Evolutionary conservation across 2,113 vertebrate genomes (phyloP).

Genomic region (Isichthys henryi): DNA sequence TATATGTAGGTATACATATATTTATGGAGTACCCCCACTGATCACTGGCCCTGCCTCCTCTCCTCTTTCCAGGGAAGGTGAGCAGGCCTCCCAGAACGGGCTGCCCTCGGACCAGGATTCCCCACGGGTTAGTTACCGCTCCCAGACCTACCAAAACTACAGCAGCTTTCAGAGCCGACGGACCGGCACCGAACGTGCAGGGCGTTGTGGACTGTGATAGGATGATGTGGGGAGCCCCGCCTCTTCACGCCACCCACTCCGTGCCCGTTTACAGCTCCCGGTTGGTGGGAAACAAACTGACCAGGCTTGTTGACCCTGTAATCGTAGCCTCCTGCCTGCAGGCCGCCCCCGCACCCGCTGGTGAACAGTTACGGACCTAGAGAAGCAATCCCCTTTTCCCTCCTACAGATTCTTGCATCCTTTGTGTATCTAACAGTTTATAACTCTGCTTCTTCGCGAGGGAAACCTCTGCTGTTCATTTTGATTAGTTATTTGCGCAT

Average conservation of each 20-base stretch:
- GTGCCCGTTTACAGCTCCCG: not conserved
- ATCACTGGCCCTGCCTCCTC: not conserved
- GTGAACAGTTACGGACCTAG: not conserved
- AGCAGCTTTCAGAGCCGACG: constrained; percentile 87
- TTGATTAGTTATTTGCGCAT: not conserved
- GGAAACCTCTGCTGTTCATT: not conserved
- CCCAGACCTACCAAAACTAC: constrained; percentile 94
- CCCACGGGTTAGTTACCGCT: constrained; percentile 98
- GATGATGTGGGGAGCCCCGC: not conserved
- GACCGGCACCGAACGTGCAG: constrained; percentile 63
- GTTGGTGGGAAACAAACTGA: not conserved
- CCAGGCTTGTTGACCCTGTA: not conserved
- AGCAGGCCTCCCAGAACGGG: constrained; percentile 81
- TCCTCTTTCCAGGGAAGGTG: constrained; percentile 56
- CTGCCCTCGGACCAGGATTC: constrained; percentile 88
- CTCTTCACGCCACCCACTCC: not conserved
- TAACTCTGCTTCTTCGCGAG: not conserved
- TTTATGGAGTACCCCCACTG: not conserved
- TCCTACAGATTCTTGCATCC: not conserved
- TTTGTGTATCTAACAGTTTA: not conserved
- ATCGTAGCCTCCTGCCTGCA: not conserved
- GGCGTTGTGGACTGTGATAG: constrained; percentile 64
- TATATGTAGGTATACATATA: not conserved
- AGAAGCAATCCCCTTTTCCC: not conserved
- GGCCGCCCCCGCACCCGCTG: not conserved